phyloP scores from a whole-genome alignment of 2,888 invertebrate genomes.

The Drosophila falleni region DNA sequence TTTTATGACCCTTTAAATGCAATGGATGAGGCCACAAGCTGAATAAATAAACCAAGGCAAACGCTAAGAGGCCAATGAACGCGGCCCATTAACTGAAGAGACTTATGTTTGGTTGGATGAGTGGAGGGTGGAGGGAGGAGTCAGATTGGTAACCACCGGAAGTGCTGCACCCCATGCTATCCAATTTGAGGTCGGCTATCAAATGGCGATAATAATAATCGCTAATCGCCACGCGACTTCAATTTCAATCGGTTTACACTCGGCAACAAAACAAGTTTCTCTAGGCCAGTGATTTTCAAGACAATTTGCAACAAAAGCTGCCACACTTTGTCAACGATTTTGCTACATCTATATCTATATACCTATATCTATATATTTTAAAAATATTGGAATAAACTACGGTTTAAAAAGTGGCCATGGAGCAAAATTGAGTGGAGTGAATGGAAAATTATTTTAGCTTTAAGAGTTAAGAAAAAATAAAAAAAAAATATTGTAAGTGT shows the following conservation, averaged over 20 bases:
- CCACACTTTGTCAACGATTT: conserved; percentile 13
- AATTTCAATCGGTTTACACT: conserved; percentile 59
- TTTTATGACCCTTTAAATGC: conserved; percentile 42
- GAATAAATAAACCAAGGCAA: conserved; percentile 56
- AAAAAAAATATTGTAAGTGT: no score
- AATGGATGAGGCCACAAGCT: conserved; percentile 39
- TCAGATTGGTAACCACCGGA: conserved; percentile 43
- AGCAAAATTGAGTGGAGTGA: not conserved
- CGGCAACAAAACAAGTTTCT: conserved; percentile 25
- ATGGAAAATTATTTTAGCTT: no score
- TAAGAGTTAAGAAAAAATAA: no score
- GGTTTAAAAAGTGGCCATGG: not conserved
- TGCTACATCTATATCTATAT: no score
- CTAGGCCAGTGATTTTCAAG: conserved; percentile 1
- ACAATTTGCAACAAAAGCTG: not conserved
- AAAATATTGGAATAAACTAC: no score
- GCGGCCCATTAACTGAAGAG: conserved; percentile 11
- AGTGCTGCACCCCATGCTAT: conserved; percentile 46
- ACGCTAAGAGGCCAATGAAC: conserved; percentile 48
- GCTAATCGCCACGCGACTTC: conserved; percentile 68
- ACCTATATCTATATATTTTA: no score
- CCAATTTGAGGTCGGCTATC: conserved; percentile 47
- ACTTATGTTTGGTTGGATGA: not conserved
- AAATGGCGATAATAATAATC: conserved; percentile 65
- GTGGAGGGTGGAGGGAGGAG: not conserved